Evolutionary conservation across 2,797 vertebrate species (phyloP), one percentile per base, ranked within the genome.

Genomic region (Anisognathus igniventris): DNA sequence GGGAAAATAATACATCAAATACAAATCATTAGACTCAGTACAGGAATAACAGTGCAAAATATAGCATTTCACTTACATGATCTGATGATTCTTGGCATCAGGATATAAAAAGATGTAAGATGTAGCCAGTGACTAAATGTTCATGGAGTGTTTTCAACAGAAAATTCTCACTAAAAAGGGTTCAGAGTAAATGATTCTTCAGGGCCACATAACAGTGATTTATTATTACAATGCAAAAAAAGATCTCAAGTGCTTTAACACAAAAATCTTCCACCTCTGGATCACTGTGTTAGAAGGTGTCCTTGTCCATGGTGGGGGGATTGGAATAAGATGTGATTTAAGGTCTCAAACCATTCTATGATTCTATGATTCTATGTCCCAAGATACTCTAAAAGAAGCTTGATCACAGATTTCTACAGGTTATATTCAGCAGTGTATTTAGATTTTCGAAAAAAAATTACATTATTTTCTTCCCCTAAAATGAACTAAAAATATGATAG

Each of bases 211-310:
- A 70, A 12, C 22, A 51, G 10, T 67, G 27, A 66, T 56, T 35
- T 51, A 30, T 64, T n/a, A 21, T 47, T 50, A 42, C 15, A 68
- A 56, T 2, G 3, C 22, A n/a, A 50, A 78, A 81, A 64, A 48
- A 22, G 1, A 15, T 51, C 31, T 51, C 22, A 50, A n/a, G 12
- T 15, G 15, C 35, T 47, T n/a, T n/a, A 80, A n/a, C 0, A 1
- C 31, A 65, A 12, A 6, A 28, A 28, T 8, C 44, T 92, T 79
- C 10, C 28, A 73, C 7, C 31, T 64, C 25, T 75, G 18, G 14
- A 47, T 56, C 31, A 14, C 14, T 51, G 9, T 9, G 14, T 37
- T 91, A 25, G 17, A 70, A 44, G 5, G 6, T 56, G 31, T n/a
- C 20, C 37, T 4, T 57, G 39, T 15, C n/a, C 53, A 16, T 44